Evolutionary conservation across 2,113 vertebrate genomes (phyloP).

Genomic region (Stigmatopora nigra): DNA sequence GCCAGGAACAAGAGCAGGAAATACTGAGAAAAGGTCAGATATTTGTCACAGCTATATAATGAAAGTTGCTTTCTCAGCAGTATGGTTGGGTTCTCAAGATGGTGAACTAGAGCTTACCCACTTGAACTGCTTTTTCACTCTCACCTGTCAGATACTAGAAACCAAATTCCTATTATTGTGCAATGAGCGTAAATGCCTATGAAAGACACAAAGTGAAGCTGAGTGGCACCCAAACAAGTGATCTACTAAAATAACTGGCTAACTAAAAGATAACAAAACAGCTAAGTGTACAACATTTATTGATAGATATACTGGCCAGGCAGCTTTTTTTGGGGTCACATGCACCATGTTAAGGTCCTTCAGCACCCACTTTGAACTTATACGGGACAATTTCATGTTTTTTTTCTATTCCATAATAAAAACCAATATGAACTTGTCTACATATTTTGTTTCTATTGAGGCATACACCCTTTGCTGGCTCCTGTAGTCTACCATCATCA

Average conservation of each 20-base stretch:
- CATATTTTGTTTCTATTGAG: too few species aligned
- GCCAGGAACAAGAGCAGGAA: conserved; percentile 8
- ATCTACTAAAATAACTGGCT: background rate
- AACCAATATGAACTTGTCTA: too few species aligned
- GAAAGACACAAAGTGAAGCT: background rate
- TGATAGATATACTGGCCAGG: too few species aligned
- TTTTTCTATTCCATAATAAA: too few species aligned
- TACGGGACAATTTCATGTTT: too few species aligned
- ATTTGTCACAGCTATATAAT: conserved; percentile 27
- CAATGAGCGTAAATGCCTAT: background rate
- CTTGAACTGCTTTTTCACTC: conserved; percentile 6
- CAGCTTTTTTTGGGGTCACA: too few species aligned
- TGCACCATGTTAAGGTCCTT: too few species aligned
- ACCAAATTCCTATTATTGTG: background rate
- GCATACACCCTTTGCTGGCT: too few species aligned
- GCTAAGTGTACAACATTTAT: background rate
- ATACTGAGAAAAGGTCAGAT: conserved; percentile 33
- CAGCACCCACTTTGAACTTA: too few species aligned
- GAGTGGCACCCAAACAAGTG: background rate
- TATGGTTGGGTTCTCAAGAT: background rate
- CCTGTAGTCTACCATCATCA: too few species aligned
- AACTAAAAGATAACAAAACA: background rate
- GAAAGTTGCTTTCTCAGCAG: conserved; percentile 10
- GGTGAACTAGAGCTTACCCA: conserved; percentile 6
- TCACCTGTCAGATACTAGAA: background rate